A percentile compares a stretch with the other conserved stretches of the same genome.
Evolutionary conservation across 1,140 invertebrate species (phyloP).

Genomic region (Charaxes varanes): DNA sequence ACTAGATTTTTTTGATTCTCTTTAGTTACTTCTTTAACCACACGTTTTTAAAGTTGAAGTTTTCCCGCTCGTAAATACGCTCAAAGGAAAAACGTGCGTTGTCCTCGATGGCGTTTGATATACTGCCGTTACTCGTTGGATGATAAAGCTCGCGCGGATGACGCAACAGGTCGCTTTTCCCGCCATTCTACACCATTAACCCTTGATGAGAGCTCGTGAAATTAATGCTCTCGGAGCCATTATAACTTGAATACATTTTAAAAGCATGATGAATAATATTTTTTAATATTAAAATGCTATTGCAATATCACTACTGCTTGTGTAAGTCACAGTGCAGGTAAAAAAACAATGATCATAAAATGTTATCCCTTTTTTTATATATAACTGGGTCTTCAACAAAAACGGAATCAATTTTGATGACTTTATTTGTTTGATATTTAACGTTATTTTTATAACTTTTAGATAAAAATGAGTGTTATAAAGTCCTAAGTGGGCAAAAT

Average conservation of each 20-base stretch:
- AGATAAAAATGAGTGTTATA: too few species aligned
- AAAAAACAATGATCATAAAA: too few species aligned
- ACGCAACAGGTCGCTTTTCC: constrained; percentile 45
- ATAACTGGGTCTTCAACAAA: too few species aligned
- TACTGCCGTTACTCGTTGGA: constrained; percentile 21
- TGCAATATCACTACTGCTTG: not conserved
- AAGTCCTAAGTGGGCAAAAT: too few species aligned
- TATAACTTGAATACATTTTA: constrained; percentile 26
- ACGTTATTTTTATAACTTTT: too few species aligned
- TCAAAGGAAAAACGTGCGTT: constrained; percentile 16
- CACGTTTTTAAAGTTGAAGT: constrained; percentile 1
- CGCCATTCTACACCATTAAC: constrained; percentile 39
- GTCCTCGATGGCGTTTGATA: constrained; percentile 12
- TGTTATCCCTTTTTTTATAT: too few species aligned
- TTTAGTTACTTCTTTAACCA: not conserved
- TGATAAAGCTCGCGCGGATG: constrained; percentile 19
- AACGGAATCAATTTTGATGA: too few species aligned
- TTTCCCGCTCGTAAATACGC: constrained; percentile 7
- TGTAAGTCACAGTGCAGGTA: too few species aligned
- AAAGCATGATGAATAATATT: constrained; percentile 20
- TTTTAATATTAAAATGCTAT: not conserved
- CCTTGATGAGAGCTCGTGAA: constrained; percentile 38
- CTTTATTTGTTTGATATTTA: too few species aligned
- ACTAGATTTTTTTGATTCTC: not conserved
- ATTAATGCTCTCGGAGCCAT: constrained; percentile 38